Evolutionary conservation across 1,140 invertebrate species (phyloP).

Genomic region (Arion vulgaris): DNA sequence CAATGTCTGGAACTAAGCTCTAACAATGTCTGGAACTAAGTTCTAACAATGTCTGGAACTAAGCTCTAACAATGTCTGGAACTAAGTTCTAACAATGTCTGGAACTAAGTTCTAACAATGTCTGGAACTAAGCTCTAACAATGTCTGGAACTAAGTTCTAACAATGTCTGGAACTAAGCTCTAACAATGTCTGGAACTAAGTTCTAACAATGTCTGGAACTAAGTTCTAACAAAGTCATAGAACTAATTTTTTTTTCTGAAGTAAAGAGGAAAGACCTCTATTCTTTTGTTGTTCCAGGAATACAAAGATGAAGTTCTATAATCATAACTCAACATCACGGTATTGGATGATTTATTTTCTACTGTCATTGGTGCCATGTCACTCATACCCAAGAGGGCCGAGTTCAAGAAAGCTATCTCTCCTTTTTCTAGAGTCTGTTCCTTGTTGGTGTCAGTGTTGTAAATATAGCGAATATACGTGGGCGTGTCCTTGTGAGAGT

Average conservation of each 20-base stretch:
- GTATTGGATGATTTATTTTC: constrained; percentile 42
- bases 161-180: no score
- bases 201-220: no score
- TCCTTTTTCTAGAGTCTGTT: constrained; percentile 44
- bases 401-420: constrained; percentile 55
- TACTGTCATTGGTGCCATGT: background rate
- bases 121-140: no score
- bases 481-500: constrained; percentile 57
- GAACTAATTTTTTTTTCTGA: constrained; percentile 16
- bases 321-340: constrained; percentile 64
- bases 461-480: constrained; percentile 62
- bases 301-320: constrained; percentile 52
- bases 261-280: constrained; percentile 54
- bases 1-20: no score
- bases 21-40: no score
- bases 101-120: no score
- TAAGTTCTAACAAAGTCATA: no score
- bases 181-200: no score
- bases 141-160: no score
- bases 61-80: no score
- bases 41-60: no score
- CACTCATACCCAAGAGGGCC: constrained; percentile 34
- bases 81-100: no score
- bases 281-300: constrained; percentile 63
- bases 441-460: constrained; percentile 58